phyloP scores from a whole-genome alignment of 2,797 vertebrate genomes.

The Schizopygopsis pylzovi region DNA sequence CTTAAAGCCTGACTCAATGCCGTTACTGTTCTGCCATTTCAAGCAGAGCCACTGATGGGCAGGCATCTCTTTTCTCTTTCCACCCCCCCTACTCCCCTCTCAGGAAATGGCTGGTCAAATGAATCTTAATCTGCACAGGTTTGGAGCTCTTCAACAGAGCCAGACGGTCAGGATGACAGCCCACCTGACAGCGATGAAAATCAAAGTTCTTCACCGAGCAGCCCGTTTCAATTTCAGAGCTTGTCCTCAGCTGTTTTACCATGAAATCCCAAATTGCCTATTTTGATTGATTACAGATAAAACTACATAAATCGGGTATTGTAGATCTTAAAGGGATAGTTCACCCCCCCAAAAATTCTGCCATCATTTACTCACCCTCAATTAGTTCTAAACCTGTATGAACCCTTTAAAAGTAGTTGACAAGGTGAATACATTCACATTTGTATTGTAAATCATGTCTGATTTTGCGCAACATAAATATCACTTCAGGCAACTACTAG shows the following conservation, averaged over 20 bases:
- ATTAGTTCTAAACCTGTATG: too few species aligned
- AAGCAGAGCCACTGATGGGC: conserved; percentile 68
- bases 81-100: conserved; percentile 54
- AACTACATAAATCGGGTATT: conserved; percentile 15
- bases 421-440: conserved; percentile 5
- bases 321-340: conserved; percentile 51
- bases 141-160: conserved; percentile 62
- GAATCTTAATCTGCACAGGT: conserved; percentile 69
- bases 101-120: conserved; percentile 65
- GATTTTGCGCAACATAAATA: background rate
- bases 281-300: conserved; percentile 41
- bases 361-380: too few species aligned
- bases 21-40: conserved; percentile 69
- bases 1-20: conserved; percentile 71
- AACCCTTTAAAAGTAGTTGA: conserved; percentile 25
- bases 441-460: too few species aligned
- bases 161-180: conserved; percentile 62
- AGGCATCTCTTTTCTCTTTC: conserved; percentile 59
- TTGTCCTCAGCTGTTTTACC: conserved; percentile 41
- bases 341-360: too few species aligned
- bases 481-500: background rate
- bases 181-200: conserved; percentile 63
- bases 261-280: conserved; percentile 36
- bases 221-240: conserved; percentile 36
- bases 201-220: conserved; percentile 54